phyloP scores from a whole-genome alignment of 2,113 vertebrate genomes.

The Urocynchramus pylzowi region DNA sequence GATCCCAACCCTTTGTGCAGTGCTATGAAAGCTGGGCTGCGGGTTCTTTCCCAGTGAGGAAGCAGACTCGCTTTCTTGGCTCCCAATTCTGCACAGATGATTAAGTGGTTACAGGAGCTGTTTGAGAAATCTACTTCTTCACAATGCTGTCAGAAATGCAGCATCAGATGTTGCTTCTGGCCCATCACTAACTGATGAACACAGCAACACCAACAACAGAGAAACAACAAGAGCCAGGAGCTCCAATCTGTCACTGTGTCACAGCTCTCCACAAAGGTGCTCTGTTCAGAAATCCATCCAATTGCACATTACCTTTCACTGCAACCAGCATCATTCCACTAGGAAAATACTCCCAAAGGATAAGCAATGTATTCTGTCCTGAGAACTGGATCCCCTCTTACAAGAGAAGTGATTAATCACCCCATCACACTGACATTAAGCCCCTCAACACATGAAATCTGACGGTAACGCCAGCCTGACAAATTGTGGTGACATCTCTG shows the following conservation, averaged over 20 bases:
- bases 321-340: background rate
- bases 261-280: background rate
- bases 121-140: background rate
- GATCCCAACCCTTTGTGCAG: background rate
- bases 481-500: background rate
- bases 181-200: background rate
- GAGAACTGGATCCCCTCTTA: background rate
- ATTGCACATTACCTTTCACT: fast-evolving
- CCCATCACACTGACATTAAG: background rate
- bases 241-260: fast-evolving
- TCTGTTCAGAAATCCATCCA: background rate
- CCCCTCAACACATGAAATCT: background rate
- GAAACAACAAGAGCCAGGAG: background rate
- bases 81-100: background rate
- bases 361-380: background rate
- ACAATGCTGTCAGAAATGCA: background rate
- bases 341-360: fast-evolving
- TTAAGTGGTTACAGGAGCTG: background rate
- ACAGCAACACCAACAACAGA: background rate
- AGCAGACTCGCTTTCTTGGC: fast-evolving
- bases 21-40: fast-evolving
- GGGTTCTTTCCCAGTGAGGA: fast-evolving
- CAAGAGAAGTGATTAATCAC: background rate
- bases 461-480: background rate
- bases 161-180: background rate